Base-by-base conservation (phyloP, 2,113 vertebrate genomes). In the Varanus salvator region DNA sequence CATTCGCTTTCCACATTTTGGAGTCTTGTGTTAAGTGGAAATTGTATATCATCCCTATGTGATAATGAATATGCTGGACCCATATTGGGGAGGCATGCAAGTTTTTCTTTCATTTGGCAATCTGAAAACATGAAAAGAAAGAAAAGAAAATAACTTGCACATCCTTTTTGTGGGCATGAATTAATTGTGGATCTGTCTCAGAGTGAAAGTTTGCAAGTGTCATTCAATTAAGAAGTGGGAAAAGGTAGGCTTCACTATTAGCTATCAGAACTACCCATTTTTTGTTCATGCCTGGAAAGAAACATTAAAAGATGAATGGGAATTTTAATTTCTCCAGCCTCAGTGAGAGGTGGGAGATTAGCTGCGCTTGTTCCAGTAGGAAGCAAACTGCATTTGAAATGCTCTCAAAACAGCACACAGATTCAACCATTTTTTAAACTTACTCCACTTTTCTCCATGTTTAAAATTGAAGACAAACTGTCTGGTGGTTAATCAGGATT, bases 321-420 rank as follows among this genome's bases (percentile, higher is more conserved):
- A 54, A 57, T 88, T 80, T 91, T 88, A 91, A 91, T 91, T 80
- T 85, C 23, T 80, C 52, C 52, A 4, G 48, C 27, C 80, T 86
- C 57, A 31, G 85, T 57, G 74, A 50, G 50, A 80, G 74, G 34
- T 69, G 11, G 21, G 23, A 66, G 80, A 78, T 87, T 84, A 87
- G 72, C 86, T 78, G n/a, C 84, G 48, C 74, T 87, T 87, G 85
- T 71, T 91, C 74, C 78, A 87, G 72, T 84, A 50, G 71, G 80
- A 57, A 80, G 64, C 83, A 90, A 85, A 85, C 71, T 85, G 83
- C 64, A 78, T 84, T 89, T 78, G 72, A 77, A 31, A 85, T 89
- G 74, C 74, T 89, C 48, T 85, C 74, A 77, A 50, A 50, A 66
- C 9, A 77, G 31, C 1, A 21, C 5, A 1, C 38, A 44, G 38